Evolutionary conservation across 1,140 invertebrate species (phyloP).

Genomic region (Euschistus heros): DNA sequence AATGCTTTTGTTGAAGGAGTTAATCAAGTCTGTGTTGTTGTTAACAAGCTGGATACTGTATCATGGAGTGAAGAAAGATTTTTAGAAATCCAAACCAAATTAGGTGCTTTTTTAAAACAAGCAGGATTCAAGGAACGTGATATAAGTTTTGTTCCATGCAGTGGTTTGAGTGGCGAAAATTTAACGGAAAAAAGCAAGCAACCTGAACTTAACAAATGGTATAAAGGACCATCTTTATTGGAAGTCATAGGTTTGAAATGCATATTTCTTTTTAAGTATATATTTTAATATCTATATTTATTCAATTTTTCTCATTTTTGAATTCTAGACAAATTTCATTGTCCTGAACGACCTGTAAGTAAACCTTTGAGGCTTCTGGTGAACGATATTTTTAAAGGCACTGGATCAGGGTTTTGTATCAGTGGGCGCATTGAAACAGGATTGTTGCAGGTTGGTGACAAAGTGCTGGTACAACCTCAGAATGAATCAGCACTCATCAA

Average conservation of each 20-base stretch:
- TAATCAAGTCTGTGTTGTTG: slow-evolving; percentile 69
- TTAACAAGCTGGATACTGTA: slow-evolving; percentile 78
- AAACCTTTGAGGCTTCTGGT: slow-evolving; percentile 87
- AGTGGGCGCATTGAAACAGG: slow-evolving; percentile 87
- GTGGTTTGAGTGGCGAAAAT: slow-evolving; percentile 90
- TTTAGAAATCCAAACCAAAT: slow-evolving; percentile 72
- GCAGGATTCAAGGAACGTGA: slow-evolving; percentile 86
- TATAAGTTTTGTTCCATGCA: slow-evolving; percentile 88
- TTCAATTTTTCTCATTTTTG: slow-evolving; percentile 4
- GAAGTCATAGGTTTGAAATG: slow-evolving; percentile 60
- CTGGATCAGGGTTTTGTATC: slow-evolving; percentile 75
- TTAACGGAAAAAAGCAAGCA: slow-evolving; percentile 59
- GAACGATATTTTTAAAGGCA: slow-evolving; percentile 90
- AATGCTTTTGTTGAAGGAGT: slow-evolving; percentile 46
- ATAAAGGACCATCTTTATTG: slow-evolving; percentile 67
- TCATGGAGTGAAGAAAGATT: slow-evolving; percentile 72
- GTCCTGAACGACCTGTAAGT: slow-evolving; percentile 70
- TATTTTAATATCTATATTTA: background rate
- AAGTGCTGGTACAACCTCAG: slow-evolving; percentile 76
- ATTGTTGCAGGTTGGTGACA: slow-evolving; percentile 70
- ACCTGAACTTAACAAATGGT: slow-evolving; percentile 64
- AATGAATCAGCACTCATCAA: slow-evolving; percentile 68
- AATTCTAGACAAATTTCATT: slow-evolving; percentile 61
- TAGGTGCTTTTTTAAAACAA: slow-evolving; percentile 84
- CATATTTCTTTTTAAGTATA: background rate